Conservation (phyloP, 2,113 vertebrate genomes). For the Phaethon lepturus region DNA sequence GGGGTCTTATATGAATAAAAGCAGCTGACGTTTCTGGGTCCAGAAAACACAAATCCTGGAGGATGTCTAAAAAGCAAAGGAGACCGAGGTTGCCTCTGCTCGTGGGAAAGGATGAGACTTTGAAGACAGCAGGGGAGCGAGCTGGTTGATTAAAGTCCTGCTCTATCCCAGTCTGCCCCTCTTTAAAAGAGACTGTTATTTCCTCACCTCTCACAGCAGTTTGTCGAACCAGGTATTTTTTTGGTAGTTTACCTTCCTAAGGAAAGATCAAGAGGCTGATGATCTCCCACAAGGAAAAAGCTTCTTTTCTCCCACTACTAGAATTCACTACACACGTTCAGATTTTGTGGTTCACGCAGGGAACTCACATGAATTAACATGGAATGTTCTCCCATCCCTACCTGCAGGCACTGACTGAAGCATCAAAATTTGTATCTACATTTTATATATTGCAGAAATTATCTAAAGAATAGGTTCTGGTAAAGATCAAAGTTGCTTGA, state of each 20-base stretch:
- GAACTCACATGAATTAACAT: neutral
- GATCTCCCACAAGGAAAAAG: neutral
- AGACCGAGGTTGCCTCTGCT: neutral
- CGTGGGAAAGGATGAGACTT: neutral
- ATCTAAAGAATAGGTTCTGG: neutral
- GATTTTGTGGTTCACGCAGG: neutral
- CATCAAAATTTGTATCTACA: neutral
- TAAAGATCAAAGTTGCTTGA: neutral
- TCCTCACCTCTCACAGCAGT: neutral
- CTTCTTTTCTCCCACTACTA: neutral
- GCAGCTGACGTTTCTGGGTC: neutral
- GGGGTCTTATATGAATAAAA: neutral
- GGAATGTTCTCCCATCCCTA: neutral
- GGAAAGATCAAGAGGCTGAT: neutral
- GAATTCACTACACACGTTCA: neutral
- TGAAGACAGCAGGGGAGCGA: neutral
- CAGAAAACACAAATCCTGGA: neutral
- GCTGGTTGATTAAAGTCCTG: neutral
- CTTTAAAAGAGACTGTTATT: neutral
- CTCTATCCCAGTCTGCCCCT: neutral
- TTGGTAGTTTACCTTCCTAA: neutral
- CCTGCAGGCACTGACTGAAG: neutral
- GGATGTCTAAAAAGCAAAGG: neutral
- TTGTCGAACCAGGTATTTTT: neutral
- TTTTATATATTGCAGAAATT: neutral